Evolutionary conservation across 2,888 invertebrate species (phyloP).

Genomic region (Macroteleia sp.): DNA sequence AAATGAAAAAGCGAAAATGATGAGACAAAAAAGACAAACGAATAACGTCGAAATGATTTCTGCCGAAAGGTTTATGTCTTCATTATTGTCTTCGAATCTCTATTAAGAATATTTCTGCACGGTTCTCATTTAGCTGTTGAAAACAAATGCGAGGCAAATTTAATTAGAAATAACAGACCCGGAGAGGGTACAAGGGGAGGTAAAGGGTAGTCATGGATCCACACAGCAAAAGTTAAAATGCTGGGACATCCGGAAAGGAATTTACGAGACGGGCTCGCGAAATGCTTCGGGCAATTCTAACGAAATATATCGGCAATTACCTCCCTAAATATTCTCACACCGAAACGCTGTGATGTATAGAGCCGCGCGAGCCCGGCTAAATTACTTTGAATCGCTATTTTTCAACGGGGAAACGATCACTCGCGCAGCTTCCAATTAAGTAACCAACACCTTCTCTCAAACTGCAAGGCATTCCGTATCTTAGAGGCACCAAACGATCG

Average conservation of each 20-base stretch:
- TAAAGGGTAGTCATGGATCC: constrained; percentile 55
- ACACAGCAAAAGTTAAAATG: constrained; percentile 73
- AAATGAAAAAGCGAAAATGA: neutral
- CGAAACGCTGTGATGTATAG: constrained; percentile 81
- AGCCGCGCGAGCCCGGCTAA: constrained; percentile 71
- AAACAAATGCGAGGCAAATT: constrained; percentile 75
- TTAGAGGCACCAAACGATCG: constrained; percentile 51
- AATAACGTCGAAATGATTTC: too few species aligned
- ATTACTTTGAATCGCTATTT: constrained; percentile 82
- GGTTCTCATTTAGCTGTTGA: constrained; percentile 46
- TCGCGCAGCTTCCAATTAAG: constrained; percentile 70
- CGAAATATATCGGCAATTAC: constrained; percentile 84
- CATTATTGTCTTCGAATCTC: constrained; percentile 23
- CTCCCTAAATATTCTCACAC: constrained; percentile 83
- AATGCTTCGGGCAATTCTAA: constrained; percentile 76
- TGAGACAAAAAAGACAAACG: too few species aligned
- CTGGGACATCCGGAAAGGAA: constrained; percentile 81
- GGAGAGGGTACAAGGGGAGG: constrained; percentile 15
- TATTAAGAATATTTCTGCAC: constrained; percentile 49
- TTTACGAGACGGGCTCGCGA: constrained; percentile 78
- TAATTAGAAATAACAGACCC: constrained; percentile 76
- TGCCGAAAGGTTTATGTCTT: constrained; percentile 32
- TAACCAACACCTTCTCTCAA: constrained; percentile 65
- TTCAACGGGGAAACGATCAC: constrained; percentile 76
- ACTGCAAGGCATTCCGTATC: constrained; percentile 59